Percentiles rank a stretch among this genome's conserved stretches.
phyloP scores from a whole-genome alignment of 2,797 vertebrate genomes.

The Mallotus villosus region DNA sequence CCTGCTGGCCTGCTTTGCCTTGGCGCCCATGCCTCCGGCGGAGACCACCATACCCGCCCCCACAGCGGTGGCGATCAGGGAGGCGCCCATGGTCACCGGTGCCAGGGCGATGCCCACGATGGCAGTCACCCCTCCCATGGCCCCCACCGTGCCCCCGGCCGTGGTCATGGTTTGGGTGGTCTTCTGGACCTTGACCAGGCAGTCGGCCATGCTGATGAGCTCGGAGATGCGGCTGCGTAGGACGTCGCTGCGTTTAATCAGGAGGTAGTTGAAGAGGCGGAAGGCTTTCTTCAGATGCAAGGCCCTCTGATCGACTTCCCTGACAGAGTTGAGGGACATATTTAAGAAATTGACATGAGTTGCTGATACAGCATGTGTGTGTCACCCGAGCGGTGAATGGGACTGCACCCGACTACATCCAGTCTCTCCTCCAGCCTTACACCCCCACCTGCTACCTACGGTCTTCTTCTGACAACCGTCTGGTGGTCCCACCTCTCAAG shows the following conservation, averaged over 20 bases:
- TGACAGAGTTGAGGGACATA: slow-evolving; percentile 26
- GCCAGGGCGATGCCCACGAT: slow-evolving; percentile 65
- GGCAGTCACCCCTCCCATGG: slow-evolving; percentile 63
- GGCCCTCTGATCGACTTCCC: slow-evolving; percentile 53
- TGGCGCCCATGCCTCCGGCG: slow-evolving; percentile 59
- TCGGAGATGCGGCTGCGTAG: slow-evolving; percentile 49
- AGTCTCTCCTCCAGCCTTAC: too few relatives aligned
- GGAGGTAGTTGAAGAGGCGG: slow-evolving; percentile 57
- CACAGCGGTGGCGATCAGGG: slow-evolving; percentile 60
- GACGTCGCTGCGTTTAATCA: slow-evolving; percentile 48
- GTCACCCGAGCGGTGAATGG: too few relatives aligned
- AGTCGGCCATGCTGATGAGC: slow-evolving; percentile 43
- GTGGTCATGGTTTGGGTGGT: slow-evolving; percentile 56
- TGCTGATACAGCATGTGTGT: background rate
- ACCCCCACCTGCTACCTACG: too few relatives aligned
- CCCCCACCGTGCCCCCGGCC: slow-evolving; percentile 64
- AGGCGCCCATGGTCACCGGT: slow-evolving; percentile 62
- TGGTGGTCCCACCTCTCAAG: too few relatives aligned
- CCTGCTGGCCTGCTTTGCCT: slow-evolving; percentile 42
- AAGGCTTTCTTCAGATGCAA: slow-evolving; percentile 48
- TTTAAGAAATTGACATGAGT: background rate
- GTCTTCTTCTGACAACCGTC: too few relatives aligned
- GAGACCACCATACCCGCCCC: slow-evolving; percentile 63
- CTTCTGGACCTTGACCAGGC: slow-evolving; percentile 60
- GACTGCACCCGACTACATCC: too few relatives aligned